A percentile compares a stretch with the other conserved stretches of the same genome.
Evolutionary conservation across 2,113 vertebrate species (phyloP).

Genomic region (Sorex araneus): DNA sequence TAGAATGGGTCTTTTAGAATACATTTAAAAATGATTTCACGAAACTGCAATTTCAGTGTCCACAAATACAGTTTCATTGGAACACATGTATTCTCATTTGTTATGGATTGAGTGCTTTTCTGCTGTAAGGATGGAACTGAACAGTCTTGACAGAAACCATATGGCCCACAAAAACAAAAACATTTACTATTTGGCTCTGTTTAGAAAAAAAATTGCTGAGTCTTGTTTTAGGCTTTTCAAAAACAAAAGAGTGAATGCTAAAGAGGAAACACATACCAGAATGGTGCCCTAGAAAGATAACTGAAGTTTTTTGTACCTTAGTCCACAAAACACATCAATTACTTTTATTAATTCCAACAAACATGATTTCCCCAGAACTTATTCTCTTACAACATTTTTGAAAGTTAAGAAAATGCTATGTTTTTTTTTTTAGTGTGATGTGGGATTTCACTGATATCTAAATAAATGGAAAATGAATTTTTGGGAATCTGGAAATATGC

Average conservation of each 20-base stretch:
- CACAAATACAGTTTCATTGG: conserved; percentile 29
- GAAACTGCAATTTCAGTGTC: not conserved
- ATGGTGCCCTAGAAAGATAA: not conserved
- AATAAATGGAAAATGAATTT: conserved; percentile 30
- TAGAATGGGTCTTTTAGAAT: not conserved
- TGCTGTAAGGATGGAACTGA: not conserved
- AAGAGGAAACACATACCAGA: not conserved
- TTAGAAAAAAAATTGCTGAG: conserved; percentile 7
- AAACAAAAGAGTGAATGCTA: not conserved
- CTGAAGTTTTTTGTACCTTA: not conserved
- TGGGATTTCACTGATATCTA: not conserved
- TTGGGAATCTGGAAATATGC: conserved; percentile 35
- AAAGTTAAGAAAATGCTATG: not conserved
- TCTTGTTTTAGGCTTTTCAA: not conserved
- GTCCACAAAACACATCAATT: not conserved
- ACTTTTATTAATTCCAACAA: conserved; percentile 1
- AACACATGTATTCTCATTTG: not conserved
- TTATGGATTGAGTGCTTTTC: not conserved
- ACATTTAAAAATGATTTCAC: not conserved
- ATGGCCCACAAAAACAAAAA: not conserved
- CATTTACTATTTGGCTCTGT: not conserved
- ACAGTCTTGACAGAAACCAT: not conserved
- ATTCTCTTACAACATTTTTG: not conserved
- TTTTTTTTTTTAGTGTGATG: not conserved
- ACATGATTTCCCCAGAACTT: not conserved